Percentiles rank a stretch among this genome's conserved stretches.
These are phyloP conservation scores for Drosophila neonasuta DNA, from an alignment of 2,888 invertebrate genomes.

Conservation along the genomic window DNA sequence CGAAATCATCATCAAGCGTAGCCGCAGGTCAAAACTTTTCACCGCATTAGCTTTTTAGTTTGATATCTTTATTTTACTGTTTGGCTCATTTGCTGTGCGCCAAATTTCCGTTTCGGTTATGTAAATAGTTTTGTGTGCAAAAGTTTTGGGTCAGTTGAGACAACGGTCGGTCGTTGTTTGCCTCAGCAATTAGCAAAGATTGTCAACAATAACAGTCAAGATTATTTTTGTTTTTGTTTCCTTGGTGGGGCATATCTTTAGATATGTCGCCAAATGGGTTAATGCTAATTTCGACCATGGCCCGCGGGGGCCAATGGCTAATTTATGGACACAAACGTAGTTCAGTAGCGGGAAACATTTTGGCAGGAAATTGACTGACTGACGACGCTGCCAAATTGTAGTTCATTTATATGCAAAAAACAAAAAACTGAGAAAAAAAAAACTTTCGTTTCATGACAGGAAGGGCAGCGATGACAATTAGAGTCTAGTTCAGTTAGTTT, in stretches of 20 bases:
- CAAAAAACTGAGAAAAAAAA: background rate
- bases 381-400: conserved; percentile 48
- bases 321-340: conserved; percentile 47
- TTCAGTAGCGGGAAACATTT: conserved; percentile 53
- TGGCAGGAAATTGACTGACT: conserved; percentile 52
- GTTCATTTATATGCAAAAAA: conserved; percentile 52
- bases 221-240: conserved; percentile 17
- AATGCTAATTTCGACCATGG: conserved; percentile 45
- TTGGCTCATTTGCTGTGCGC: conserved; percentile 45
- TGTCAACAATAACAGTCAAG: conserved; percentile 67
- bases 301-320: conserved; percentile 39
- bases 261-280: conserved; percentile 58
- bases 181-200: conserved; percentile 66
- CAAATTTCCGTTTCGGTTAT: conserved; percentile 69
- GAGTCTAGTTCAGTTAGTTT: conserved; percentile 4
- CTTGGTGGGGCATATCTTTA: conserved; percentile 14
- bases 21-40: conserved; percentile 37
- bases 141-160: conserved; percentile 63
- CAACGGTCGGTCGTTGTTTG: conserved; percentile 52
- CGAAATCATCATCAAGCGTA: conserved; percentile 6
- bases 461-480: conserved; percentile 45
- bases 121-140: conserved; percentile 43
- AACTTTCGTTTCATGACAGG: conserved; percentile 53
- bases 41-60: conserved; percentile 10
- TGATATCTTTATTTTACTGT: conserved; percentile 41